Evolutionary conservation across 2,888 invertebrate genomes (phyloP), one percentile per base, ranked within the genome.

Genomic region (Eumerus sabulonum): DNA sequence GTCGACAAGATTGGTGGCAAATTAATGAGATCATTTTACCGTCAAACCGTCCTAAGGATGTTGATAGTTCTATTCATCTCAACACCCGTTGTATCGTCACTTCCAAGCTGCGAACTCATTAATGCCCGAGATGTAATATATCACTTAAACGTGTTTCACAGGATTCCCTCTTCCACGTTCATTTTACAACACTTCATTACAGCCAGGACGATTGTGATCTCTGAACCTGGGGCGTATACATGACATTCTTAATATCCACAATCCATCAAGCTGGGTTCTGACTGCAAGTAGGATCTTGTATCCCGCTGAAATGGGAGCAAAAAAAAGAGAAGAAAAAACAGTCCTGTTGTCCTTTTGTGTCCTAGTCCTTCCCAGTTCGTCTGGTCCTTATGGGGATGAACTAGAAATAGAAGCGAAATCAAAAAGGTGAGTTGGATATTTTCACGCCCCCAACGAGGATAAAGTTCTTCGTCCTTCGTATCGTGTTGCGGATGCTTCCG

Each of bases 391-490:
- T 19, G 1, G 7, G 27, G 7, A 4, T 19, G 13, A 4, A 27
- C 27, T 7, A 7, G 27, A 7, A 27, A 27, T 27, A 40, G 16
- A 14, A 40, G 19, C 17, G 16, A 47, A 51, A 62, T 62, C 42
- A 51, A 16, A n/a, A 35, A 63, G 53, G 53, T 54, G 45, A 53
- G 36, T 64, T 53, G 45, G 45, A 54, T 36, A 64, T 36, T 64
- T 36, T 44, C 45, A 63, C 42, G 62, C 42, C 42, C 53, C 17
- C 45, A 35, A 35, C 5, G 35, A 7, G 16, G n/a, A 27, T 12
- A 4, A 27, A 27, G 27, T 7, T 36, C 45, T 19, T 44, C 44
- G 16, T n/a, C 3, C 27, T 7, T 27, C 27, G 2, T 27, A 27
- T 27, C 27, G 2, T 27, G 7, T 27, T 7, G 2, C 27, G 27